Percentiles rank a stretch among this genome's conserved stretches.
These are phyloP conservation scores for Candidula unifasciata DNA, from an alignment of 2,888 invertebrate genomes.

Conservation along the genomic window DNA sequence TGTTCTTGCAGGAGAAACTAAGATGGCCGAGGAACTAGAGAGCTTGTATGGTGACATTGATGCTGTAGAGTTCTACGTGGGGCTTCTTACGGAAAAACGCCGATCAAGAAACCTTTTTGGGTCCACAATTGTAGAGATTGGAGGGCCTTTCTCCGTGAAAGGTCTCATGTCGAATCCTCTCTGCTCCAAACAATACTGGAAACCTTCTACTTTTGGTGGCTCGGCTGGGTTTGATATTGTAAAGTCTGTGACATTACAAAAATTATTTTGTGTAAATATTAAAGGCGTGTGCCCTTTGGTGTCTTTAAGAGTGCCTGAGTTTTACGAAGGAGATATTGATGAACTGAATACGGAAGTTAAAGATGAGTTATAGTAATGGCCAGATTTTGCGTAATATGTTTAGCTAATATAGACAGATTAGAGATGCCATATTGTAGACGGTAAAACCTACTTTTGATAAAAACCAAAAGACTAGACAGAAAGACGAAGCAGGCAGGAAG, in stretches of 20 bases:
- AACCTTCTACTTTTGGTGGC: conserved; percentile 79
- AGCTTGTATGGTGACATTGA: conserved; percentile 77
- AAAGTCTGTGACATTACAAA: conserved; percentile 74
- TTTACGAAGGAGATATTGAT: conserved; percentile 57
- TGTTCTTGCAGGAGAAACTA: conserved; percentile 69
- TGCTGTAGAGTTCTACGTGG: conserved; percentile 78
- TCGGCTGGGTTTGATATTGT: conserved; percentile 77
- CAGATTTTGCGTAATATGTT: neutral
- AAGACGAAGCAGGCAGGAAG: too few relatives aligned
- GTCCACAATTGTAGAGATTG: conserved; percentile 77
- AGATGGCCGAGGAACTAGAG: conserved; percentile 74
- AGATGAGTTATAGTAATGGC: conserved; percentile 25
- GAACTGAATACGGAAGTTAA: conserved; percentile 29
- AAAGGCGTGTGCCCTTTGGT: conserved; percentile 64
- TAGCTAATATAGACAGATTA: too few relatives aligned
- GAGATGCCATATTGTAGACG: too few relatives aligned
- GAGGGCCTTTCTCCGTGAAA: conserved; percentile 78
- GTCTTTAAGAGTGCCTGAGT: conserved; percentile 66
- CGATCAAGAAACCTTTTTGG: conserved; percentile 73
- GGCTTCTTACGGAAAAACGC: conserved; percentile 76
- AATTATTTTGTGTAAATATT: conserved; percentile 77
- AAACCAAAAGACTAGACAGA: too few relatives aligned
- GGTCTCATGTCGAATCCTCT: conserved; percentile 78
- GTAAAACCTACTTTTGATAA: too few relatives aligned
- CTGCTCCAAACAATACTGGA: conserved; percentile 78